phyloP scores from a whole-genome alignment of 2,888 invertebrate genomes.

The Tortricodes alternella region DNA sequence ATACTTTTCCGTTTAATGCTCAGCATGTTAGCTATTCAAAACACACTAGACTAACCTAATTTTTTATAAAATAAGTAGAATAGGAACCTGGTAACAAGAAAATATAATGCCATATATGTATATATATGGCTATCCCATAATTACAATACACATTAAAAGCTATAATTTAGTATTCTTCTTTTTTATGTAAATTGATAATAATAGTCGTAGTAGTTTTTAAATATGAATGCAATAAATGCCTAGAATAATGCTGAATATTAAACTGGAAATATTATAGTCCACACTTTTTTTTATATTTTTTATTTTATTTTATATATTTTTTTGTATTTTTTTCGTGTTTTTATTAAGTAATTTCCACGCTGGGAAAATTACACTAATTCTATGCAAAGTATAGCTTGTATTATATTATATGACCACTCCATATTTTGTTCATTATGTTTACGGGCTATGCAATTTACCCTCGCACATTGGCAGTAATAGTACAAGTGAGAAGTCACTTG shows the following conservation, averaged over 20 bases:
- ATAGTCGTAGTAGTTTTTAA: slow-evolving; percentile 58
- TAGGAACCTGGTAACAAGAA: slow-evolving; percentile 56
- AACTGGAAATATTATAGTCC: slow-evolving; percentile 79
- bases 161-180: slow-evolving; percentile 63
- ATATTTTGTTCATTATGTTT: slow-evolving; percentile 79
- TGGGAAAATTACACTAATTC: slow-evolving; percentile 94
- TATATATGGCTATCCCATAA: slow-evolving; percentile 63
- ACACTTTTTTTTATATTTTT: slow-evolving; percentile 70
- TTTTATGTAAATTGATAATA: slow-evolving; percentile 61
- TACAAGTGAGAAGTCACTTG: slow-evolving; percentile 69
- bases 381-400: slow-evolving; percentile 97
- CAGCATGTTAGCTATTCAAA: slow-evolving; percentile 73
- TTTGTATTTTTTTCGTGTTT: slow-evolving; percentile 56
- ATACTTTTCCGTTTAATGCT: slow-evolving; percentile 81
- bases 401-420: slow-evolving; percentile 80
- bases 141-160: slow-evolving; percentile 77
- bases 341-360: slow-evolving; percentile 82
- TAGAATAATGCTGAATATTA: slow-evolving; percentile 82
- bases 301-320: slow-evolving; percentile 50
- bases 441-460: slow-evolving; percentile 81
- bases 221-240: slow-evolving; percentile 78
- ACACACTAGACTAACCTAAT: slow-evolving; percentile 67
- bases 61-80: slow-evolving; percentile 45
- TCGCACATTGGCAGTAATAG: slow-evolving; percentile 79
- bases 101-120: too few species aligned